phyloP scores from a whole-genome alignment of 2,888 invertebrate genomes.

The Lomographa bimaculata region DNA sequence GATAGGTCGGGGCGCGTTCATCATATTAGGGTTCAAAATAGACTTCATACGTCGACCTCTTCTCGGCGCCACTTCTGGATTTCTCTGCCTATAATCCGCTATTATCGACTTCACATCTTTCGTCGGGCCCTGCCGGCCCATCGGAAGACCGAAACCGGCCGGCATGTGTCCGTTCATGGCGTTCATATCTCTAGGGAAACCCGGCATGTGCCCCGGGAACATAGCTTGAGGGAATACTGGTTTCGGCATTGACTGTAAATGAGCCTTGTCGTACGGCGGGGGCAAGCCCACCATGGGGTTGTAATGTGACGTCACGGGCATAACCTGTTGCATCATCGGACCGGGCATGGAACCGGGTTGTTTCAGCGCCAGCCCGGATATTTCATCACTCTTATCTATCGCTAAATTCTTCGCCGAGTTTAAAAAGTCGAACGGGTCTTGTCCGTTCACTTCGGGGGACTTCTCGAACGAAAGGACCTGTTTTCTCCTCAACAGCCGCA shows the following conservation, averaged over 20 bases:
- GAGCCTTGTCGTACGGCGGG: constrained; percentile 75
- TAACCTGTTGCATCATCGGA: constrained; percentile 65
- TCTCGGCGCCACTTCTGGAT: constrained; percentile 89
- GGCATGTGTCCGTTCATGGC: constrained; percentile 84
- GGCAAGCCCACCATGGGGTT: constrained; percentile 71
- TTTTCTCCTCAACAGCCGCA: constrained; percentile 87
- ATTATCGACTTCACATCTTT: constrained; percentile 92
- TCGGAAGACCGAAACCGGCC: constrained; percentile 72
- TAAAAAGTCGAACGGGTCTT: constrained; percentile 71
- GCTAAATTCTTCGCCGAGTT: constrained; percentile 72
- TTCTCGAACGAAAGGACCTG: constrained; percentile 84
- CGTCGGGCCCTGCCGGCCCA: constrained; percentile 89
- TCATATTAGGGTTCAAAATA: constrained; percentile 72
- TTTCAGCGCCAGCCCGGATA: constrained; percentile 70
- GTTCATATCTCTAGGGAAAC: constrained; percentile 78
- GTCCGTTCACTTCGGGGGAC: constrained; percentile 64
- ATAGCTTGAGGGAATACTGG: constrained; percentile 68
- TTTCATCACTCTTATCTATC: constrained; percentile 77
- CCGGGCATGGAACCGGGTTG: constrained; percentile 58
- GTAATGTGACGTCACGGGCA: constrained; percentile 68
- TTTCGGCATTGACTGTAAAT: constrained; percentile 70
- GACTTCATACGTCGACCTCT: constrained; percentile 86
- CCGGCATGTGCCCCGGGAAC: constrained; percentile 68
- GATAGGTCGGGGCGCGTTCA: constrained; percentile 68
- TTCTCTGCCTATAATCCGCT: constrained; percentile 90